These are phyloP conservation scores for Triops cancriformis DNA, from an alignment of 1,140 invertebrate species.

Conservation along the genomic window DNA sequence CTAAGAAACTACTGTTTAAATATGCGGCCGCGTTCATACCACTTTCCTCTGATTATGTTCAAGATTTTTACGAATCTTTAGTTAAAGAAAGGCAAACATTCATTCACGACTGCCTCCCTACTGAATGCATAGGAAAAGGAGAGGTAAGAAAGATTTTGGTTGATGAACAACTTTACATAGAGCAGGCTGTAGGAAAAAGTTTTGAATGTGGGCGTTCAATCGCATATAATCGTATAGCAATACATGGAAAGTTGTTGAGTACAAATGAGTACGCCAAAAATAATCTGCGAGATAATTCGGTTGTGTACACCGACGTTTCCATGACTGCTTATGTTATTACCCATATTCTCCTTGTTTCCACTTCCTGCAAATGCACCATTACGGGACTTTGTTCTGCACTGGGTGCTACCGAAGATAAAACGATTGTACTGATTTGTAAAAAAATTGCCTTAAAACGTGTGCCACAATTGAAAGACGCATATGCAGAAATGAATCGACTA, in stretches of 20 bases:
- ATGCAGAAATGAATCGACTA: neutral
- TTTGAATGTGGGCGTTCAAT: neutral
- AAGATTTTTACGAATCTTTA: constrained; percentile 17
- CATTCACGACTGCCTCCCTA: neutral
- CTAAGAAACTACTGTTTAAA: no score
- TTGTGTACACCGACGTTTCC: neutral
- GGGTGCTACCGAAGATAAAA: neutral
- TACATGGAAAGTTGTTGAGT: constrained; percentile 17
- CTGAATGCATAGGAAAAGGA: neutral
- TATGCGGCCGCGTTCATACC: neutral
- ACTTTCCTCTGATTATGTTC: neutral
- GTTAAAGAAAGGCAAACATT: no score
- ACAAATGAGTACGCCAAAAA: neutral
- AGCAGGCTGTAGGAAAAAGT: neutral
- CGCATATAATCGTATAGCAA: neutral
- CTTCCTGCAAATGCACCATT: neutral
- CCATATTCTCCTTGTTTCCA: neutral
- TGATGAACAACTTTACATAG: neutral
- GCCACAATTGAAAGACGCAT: neutral
- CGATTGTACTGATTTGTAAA: neutral
- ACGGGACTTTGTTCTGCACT: neutral
- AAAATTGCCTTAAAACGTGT: neutral
- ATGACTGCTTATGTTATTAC: neutral
- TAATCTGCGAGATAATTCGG: constrained; percentile 9
- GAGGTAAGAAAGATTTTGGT: neutral